Percentiles rank a stretch among this genome's conserved stretches.
Conservation (phyloP, 2,113 vertebrate species). For the Zosterops lateralis region DNA sequence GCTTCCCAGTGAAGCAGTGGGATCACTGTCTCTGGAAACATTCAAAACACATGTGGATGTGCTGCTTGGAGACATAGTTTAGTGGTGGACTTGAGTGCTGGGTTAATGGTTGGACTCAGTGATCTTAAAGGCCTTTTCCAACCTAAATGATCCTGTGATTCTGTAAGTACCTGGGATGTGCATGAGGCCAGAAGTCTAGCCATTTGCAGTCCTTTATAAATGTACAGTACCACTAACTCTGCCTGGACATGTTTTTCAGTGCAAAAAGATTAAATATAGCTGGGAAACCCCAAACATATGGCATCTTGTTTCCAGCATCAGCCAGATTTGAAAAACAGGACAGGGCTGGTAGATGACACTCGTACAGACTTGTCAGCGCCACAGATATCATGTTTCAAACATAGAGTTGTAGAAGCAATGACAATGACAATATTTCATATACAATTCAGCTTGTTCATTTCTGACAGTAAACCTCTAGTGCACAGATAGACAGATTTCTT, state of each 20-base stretch:
- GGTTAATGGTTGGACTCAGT: neutral
- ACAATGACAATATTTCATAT: neutral
- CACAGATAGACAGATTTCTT: neutral
- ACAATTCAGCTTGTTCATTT: neutral
- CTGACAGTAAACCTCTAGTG: neutral
- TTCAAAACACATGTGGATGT: neutral
- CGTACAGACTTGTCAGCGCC: neutral
- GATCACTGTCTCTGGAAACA: neutral
- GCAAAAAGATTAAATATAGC: neutral
- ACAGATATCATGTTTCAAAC: rapidly evolving
- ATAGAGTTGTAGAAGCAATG: neutral
- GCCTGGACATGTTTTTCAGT: neutral
- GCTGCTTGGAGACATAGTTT: neutral
- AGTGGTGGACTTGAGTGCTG: neutral
- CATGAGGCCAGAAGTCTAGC: neutral
- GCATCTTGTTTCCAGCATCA: neutral
- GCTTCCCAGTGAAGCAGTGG: neutral
- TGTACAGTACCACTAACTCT: neutral
- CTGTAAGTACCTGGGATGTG: neutral
- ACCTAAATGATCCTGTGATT: neutral
- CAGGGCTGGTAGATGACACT: neutral
- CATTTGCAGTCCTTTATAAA: neutral
- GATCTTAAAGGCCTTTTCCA: neutral
- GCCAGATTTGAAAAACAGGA: neutral
- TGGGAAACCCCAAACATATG: neutral